Conservation (phyloP, 2,113 vertebrate genomes). For the Dicrurus megarhynchus region DNA sequence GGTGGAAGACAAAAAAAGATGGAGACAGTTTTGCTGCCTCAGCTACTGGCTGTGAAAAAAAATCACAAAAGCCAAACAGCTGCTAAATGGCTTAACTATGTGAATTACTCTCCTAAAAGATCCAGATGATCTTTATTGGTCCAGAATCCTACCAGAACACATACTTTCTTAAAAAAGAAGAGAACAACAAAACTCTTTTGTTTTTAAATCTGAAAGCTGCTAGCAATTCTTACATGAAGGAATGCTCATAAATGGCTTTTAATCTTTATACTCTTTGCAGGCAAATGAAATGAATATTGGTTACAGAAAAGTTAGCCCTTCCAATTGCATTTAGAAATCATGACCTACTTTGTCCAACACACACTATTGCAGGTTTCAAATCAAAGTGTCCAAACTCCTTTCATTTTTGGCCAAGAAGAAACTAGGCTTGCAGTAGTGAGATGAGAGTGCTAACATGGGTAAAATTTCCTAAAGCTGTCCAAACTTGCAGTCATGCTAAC, state of each 20-base stretch:
- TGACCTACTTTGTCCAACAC: not conserved
- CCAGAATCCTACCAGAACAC: not conserved
- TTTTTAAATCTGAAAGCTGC: not conserved
- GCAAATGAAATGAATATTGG: not conserved
- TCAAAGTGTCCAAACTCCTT: not conserved
- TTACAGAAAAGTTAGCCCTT: not conserved
- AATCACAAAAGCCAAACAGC: not conserved
- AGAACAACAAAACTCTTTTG: not conserved
- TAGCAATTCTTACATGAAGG: not conserved
- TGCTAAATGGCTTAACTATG: not conserved
- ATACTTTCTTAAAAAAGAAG: not conserved
- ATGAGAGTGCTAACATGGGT: not conserved
- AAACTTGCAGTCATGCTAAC: not conserved
- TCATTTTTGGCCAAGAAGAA: not conserved
- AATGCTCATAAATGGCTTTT: not conserved
- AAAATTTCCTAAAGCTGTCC: not conserved
- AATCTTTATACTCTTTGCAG: not conserved
- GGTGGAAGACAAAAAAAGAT: not conserved
- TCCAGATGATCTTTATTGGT: not conserved
- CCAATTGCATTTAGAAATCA: not conserved
- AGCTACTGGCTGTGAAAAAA: not conserved
- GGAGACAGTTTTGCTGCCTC: not conserved
- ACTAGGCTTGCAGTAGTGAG: not conserved
- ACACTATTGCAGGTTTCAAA: not conserved
- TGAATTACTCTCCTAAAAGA: not conserved